Base-by-base conservation (phyloP, 2,113 vertebrate genomes). In the Ictalurus furcatus region DNA sequence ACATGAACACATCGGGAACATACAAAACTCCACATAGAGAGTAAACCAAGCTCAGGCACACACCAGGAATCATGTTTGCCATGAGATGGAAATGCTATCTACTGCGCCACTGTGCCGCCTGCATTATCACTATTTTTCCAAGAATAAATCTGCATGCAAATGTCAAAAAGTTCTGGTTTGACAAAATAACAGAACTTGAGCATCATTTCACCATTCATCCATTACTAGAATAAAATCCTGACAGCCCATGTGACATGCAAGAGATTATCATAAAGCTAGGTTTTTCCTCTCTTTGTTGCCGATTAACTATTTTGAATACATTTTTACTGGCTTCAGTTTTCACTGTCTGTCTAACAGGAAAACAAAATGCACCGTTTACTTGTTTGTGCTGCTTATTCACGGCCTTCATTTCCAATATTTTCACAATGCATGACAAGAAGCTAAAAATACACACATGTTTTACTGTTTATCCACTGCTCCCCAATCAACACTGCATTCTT, bases 401-500 rank as follows among this genome's bases (percentile, higher is more conserved):
- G 21, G 28, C 21, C 44, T 87, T 34, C 40, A 71, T 56, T 73
- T 59, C 3, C 7, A 61, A 84, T 48, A 58, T n/a, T 73, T 88
- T 44, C 65, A 58, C n/a, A 48, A 2, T 61, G 34, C 28, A n/a
- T 69, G 34, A 73, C 21, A 73, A 73, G 25, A 83, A 73, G 13
- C 5, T 21, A 69, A 54, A 69, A 54, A 81, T 56, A 54, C 44
- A 81, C 63, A 71, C 12, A 58, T 25, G 30, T 44, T 54, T 25
- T 54, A 34, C 44, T 54, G 21, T 9, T 28, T 25, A 86, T 59
- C 30, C 30, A 25, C 59, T 40, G 40, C 28, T 81, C 76, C 44
- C 30, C 40, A n/a, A 88, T 84, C 48, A 65, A 78, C 37, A 63
- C 82, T 52, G 82, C 37, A 85, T 78, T 52, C 58, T 3, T 85